These are phyloP conservation scores for Thamnophis elegans DNA, from an alignment of 2,797 vertebrate species.

Conservation along the genomic window DNA sequence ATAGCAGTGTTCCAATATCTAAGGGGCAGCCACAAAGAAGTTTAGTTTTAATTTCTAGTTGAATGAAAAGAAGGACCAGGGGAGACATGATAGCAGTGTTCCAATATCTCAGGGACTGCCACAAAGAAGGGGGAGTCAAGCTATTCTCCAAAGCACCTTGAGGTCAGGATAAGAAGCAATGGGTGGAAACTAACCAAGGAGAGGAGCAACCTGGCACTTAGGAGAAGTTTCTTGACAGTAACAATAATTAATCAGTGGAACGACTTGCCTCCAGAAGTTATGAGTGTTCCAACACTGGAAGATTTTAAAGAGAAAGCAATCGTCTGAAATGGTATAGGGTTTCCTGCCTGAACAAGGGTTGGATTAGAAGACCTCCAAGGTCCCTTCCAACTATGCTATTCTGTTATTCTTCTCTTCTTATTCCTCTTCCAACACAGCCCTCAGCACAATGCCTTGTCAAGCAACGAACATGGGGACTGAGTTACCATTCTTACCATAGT, in stretches of 20 bases:
- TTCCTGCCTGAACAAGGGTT: background rate
- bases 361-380: background rate
- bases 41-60: background rate
- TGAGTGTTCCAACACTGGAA: background rate
- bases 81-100: background rate
- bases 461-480: too few relatives aligned
- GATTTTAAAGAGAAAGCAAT: background rate
- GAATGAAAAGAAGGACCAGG: background rate
- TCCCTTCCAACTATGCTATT: background rate
- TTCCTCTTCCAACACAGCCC: background rate
- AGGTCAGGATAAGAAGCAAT: background rate
- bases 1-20: background rate
- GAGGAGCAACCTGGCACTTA: background rate
- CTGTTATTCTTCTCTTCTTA: background rate
- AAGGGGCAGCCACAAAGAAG: background rate
- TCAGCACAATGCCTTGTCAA: background rate
- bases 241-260: background rate
- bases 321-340: background rate
- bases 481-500: conserved; percentile 84
- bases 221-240: background rate
- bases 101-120: background rate
- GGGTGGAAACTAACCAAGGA: background rate
- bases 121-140: background rate
- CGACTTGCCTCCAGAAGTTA: background rate
- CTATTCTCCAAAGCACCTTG: background rate